Conservation (phyloP, 2,113 vertebrate species). For the Hucho hucho region DNA sequence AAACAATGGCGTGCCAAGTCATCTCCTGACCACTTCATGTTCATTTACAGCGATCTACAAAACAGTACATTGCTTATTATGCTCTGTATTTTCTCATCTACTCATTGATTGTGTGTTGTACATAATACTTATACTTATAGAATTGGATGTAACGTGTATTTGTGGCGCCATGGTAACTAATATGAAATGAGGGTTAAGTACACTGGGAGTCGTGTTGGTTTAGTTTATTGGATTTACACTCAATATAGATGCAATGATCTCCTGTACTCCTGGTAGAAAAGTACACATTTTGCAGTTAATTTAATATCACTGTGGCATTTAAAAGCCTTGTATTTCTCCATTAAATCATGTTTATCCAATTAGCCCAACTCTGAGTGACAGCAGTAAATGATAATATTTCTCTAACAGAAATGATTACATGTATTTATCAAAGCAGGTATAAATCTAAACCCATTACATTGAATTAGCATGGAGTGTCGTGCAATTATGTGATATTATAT, state of each 20-base stretch:
- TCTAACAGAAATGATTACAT: too few species aligned
- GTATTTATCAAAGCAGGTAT: background rate
- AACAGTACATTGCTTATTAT: constrained; percentile 1
- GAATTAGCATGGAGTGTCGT: constrained; percentile 4
- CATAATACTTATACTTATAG: too few species aligned
- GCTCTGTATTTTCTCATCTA: background rate
- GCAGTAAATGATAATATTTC: background rate
- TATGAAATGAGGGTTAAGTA: constrained; percentile 15
- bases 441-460: background rate
- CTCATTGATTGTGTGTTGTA: background rate
- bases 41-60: background rate
- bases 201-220: constrained; percentile 20
- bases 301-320: constrained; percentile 21
- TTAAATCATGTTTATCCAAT: constrained; percentile 4
- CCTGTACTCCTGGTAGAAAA: background rate
- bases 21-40: background rate
- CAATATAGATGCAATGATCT: constrained; percentile 15
- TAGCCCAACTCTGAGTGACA: background rate
- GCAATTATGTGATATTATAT: background rate
- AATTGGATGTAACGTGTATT: background rate
- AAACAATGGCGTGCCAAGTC: background rate
- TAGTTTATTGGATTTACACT: constrained; percentile 24
- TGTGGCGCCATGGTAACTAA: background rate
- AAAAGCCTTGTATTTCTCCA: background rate
- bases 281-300: constrained; percentile 10